Base-by-base conservation (phyloP, 2,797 vertebrate genomes). In the Gymnoscopelus braueri region DNA sequence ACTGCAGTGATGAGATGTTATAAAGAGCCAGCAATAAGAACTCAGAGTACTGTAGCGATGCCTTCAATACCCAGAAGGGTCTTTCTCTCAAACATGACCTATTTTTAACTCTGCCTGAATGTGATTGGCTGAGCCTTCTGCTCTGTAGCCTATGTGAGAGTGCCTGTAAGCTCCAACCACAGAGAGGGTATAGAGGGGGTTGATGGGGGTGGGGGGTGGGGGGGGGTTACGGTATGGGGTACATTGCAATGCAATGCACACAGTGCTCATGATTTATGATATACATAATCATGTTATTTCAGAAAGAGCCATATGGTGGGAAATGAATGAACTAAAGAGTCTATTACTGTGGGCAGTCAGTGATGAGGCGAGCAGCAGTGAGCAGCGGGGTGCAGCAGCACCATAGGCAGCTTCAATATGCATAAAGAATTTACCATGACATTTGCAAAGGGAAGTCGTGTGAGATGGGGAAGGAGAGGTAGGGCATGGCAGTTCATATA, bases 81-180 rank as follows among this genome's bases (percentile, higher is more conserved):
- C 83, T 92, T 92, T 82, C 88, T 92, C 88, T 93, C 82, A 91
- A 92, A 92, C 90, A 88, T 94, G 93, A 94, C 93, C 93, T 94
- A 94, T 91, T 94, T 95, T 91, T 93, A 92, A 89, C 88, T 92
- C 90, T 89, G 86, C 84, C 86, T 82, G 83, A 88, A 71, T 83
- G 57, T 63, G 91, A 94, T 94, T 93, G 93, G 92, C 82, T 89
- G 76, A 91, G 81, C 78, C 71, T 32, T 63, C 77, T 65, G 74
- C 81, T 88, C 80, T 64, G 79, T 81, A 82, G 86, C 86, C 87
- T 84, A 78, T 88, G 85, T 81, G 78, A 82, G 82, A 24, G 66
- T n/a, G 79, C 62, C 74, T 85, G 63, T 26, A 6, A 67, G 76
- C 79, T 67, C 54, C 64, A 58, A 47, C 5, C n/a, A 65, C 29